Evolutionary conservation across 2,113 vertebrate species (phyloP).

Genomic region (Corynorhinus townsendii): DNA sequence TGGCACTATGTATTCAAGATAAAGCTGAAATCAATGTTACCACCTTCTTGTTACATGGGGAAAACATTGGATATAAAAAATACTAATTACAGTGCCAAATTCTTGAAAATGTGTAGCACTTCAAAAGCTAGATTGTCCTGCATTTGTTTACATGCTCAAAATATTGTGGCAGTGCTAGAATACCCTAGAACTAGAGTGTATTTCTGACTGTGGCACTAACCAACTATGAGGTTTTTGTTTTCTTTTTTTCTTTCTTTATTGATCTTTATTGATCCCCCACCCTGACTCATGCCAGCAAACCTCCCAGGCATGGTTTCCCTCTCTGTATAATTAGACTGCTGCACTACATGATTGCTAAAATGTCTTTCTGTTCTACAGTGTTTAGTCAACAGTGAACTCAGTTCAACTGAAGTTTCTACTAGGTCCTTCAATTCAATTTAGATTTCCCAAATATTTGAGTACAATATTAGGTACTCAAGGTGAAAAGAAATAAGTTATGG

Average conservation of each 20-base stretch:
- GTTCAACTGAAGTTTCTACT: not conserved
- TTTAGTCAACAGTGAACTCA: not conserved
- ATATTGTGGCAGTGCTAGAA: not conserved
- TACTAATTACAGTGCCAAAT: not conserved
- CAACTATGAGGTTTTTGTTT: not conserved
- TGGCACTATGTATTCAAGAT: not conserved
- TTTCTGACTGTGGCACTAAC: not conserved
- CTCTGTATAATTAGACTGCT: not conserved
- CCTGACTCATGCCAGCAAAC: not conserved
- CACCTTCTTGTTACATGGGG: not conserved
- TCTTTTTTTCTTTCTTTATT: too few relatives aligned
- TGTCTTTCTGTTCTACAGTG: not conserved
- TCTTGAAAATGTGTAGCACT: not conserved
- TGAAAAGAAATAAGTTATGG: not conserved
- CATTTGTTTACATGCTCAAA: not conserved
- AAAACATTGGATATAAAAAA: not conserved
- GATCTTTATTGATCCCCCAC: too few relatives aligned
- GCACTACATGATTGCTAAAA: not conserved
- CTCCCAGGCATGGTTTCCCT: not conserved
- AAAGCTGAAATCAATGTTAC: not conserved
- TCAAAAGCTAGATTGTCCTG: not conserved
- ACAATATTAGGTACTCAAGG: not conserved
- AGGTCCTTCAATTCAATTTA: not conserved
- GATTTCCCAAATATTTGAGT: not conserved
- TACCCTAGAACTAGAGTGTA: not conserved